These are phyloP conservation scores for Microcebus lehilahytsara DNA, from an alignment of 2,113 vertebrate species.

Conservation along the genomic window DNA sequence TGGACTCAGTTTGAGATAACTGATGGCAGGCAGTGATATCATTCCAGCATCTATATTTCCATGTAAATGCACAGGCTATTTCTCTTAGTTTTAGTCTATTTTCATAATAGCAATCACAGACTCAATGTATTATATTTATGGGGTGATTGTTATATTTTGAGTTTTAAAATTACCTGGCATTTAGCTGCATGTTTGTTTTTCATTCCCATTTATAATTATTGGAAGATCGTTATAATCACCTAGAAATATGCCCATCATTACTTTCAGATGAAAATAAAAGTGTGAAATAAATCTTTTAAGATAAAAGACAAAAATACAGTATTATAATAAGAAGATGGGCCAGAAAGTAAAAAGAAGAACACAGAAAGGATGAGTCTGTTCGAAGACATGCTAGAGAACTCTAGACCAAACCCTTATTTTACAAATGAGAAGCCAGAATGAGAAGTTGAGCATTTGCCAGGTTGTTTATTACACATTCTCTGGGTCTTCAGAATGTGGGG, in stretches of 20 bases:
- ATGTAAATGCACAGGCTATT: not conserved
- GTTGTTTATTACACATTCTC: not conserved
- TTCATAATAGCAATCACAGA: slow-evolving; percentile 21
- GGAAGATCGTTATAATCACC: not conserved
- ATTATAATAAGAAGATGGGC: not conserved
- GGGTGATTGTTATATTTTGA: not conserved
- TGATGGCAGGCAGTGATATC: slow-evolving; percentile 58
- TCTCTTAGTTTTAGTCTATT: slow-evolving; percentile 34
- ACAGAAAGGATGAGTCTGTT: not conserved
- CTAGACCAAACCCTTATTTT: not conserved
- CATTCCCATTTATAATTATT: slow-evolving; percentile 32
- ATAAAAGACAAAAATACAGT: slow-evolving; percentile 1
- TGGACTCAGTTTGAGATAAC: slow-evolving; percentile 66
- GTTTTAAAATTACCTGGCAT: slow-evolving; percentile 44
- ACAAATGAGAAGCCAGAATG: not conserved
- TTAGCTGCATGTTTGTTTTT: slow-evolving; percentile 20
- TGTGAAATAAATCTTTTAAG: not conserved
- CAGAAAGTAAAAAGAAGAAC: slow-evolving; percentile 33
- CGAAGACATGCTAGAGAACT: not conserved
- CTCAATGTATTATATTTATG: not conserved
- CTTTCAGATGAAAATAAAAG: slow-evolving; percentile 24
- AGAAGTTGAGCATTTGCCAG: not conserved
- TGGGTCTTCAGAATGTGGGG: not conserved
- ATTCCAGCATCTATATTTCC: slow-evolving; percentile 35
- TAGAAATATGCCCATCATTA: not conserved